Evolutionary conservation across 2,888 invertebrate species (phyloP), one percentile per base, ranked within the genome.

Genomic region (Clepsis dumicolana): DNA sequence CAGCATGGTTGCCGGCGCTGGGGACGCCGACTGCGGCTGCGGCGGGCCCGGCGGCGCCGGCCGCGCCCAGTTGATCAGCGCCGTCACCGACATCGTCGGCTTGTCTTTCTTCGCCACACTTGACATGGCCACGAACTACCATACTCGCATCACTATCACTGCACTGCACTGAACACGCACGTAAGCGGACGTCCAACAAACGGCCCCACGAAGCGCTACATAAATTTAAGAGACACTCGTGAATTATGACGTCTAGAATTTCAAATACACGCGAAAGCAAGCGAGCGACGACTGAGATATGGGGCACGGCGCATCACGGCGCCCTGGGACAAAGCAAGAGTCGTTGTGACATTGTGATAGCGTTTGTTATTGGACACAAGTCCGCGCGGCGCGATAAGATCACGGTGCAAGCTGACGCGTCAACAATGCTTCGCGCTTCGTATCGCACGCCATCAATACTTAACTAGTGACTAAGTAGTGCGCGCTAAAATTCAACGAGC

Each of bases 81-180:
- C 96, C 82, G 97, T 96, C 84, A 97, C 97, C 86, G 96, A 96
- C 96, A 97, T 96, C 94, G 97, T 97, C 81, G 97, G 97, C 88
- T 97, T 97, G 91, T 97, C 97, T 93, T 97, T 97, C 94, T 97
- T 97, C 95, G 97, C 95, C 96, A 96, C 81, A 82, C 89, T 89
- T 82, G 93, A 91, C 93, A 93, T 93, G 86, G 85, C 91, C 84
- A 87, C 86, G 75, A 86, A 90, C 89, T 88, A 91, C 75, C 86
- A 89, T 90, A 89, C 90, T 92, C 90, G 90, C 91, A 91, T 91
- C 89, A 93, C 93, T 91, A 84, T 77, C 78, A 81, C 85, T 79
- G 73, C 78, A 84, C 84, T 82, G 78, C 86, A 87, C 84, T 82
- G 74, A 66, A 73, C 74, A 62, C 54, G 64, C 72, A 73, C 72